Percentiles rank a stretch among this genome's conserved stretches.
These are phyloP conservation scores for Dipodomys spectabilis DNA, from an alignment of 2,113 vertebrate species.

Conservation along the genomic window DNA sequence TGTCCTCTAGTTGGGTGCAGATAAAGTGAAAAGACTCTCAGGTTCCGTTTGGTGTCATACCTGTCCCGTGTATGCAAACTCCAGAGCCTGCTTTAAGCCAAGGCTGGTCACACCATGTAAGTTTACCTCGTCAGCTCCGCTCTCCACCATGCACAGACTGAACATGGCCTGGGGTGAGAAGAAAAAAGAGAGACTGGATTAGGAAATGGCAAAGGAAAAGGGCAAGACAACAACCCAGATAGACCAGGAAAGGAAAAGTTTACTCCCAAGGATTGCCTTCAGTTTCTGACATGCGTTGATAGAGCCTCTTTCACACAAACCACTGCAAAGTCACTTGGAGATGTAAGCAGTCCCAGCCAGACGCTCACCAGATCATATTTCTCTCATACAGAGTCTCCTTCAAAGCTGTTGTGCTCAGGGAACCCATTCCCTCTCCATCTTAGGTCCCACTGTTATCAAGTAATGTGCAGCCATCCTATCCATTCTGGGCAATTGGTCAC, in stretches of 20 bases:
- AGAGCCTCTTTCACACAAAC: neutral
- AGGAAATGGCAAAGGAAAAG: neutral
- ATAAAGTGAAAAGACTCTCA: neutral
- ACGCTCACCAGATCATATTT: neutral
- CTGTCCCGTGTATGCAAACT: constrained; percentile 99
- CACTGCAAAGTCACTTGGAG: neutral
- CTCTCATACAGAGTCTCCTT: neutral
- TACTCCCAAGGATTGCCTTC: neutral
- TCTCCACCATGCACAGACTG: constrained; percentile 99
- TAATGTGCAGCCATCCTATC: neutral
- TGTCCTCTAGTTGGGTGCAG: neutral
- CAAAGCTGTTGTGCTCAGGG: neutral
- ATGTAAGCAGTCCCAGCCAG: neutral
- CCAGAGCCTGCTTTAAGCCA: constrained; percentile 96
- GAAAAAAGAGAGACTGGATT: constrained; percentile 33
- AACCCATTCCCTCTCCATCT: neutral
- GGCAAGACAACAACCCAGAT: neutral
- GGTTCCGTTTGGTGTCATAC: constrained; percentile 84
- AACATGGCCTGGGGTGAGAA: constrained; percentile 94
- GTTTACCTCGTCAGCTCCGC: constrained; percentile 96
- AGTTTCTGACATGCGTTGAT: neutral
- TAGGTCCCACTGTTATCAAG: neutral
- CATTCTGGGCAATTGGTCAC: neutral
- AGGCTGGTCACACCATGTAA: constrained; percentile 96
- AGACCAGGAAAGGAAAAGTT: neutral